Conservation (phyloP, 2,888 invertebrate genomes). For the Nymphalis urticae region DNA sequence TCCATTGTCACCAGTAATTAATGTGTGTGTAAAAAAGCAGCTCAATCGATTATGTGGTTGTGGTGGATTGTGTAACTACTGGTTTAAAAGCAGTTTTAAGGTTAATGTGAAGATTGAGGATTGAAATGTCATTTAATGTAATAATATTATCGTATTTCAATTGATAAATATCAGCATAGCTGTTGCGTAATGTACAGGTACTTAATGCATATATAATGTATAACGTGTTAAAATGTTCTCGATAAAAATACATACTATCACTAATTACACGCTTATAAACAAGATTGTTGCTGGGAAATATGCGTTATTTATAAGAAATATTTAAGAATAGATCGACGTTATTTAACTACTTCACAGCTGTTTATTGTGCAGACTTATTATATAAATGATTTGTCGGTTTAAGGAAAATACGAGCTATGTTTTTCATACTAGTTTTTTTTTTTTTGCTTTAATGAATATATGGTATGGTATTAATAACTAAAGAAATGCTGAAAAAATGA, state of each 20-base stretch:
- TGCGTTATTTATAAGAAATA: slow-evolving; percentile 22
- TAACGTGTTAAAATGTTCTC: background rate
- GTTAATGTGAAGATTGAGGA: too few relatives aligned
- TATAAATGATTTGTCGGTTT: background rate
- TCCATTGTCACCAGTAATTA: too few relatives aligned
- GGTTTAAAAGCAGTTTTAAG: too few relatives aligned
- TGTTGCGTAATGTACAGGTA: too few relatives aligned
- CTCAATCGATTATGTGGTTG: too few relatives aligned
- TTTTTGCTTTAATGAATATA: background rate
- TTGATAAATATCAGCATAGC: too few relatives aligned
- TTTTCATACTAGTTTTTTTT: background rate
- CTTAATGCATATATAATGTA: background rate
- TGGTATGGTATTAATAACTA: background rate
- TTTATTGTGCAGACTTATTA: slow-evolving; percentile 18
- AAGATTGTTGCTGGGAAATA: slow-evolving; percentile 6
- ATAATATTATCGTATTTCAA: too few relatives aligned
- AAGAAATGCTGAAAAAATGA: background rate
- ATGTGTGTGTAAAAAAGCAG: too few relatives aligned
- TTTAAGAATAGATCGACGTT: slow-evolving; percentile 6
- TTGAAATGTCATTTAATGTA: too few relatives aligned
- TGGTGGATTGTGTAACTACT: too few relatives aligned
- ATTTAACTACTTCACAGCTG: slow-evolving; percentile 18
- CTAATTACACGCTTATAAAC: slow-evolving; percentile 3
- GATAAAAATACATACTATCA: background rate
- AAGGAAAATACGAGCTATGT: background rate